phyloP scores from a whole-genome alignment of 2,113 vertebrate genomes.

The Zosterops japonicus region DNA sequence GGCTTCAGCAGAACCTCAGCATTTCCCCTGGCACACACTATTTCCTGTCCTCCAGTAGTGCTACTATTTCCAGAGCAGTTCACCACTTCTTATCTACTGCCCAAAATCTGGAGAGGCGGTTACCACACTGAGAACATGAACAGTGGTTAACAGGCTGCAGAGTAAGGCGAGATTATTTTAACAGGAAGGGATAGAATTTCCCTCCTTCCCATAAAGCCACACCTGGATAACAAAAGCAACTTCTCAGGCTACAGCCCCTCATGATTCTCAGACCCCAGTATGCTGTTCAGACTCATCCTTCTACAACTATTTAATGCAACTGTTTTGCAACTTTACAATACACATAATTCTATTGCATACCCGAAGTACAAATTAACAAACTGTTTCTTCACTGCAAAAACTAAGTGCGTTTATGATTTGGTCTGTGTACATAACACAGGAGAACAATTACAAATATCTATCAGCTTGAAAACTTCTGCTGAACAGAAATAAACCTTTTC shows the following conservation, averaged over 20 bases:
- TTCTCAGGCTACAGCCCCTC: not conserved
- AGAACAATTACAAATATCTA: not conserved
- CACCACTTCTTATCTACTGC: not conserved
- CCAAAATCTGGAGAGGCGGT: not conserved
- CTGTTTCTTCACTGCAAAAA: not conserved
- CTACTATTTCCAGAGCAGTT: not conserved
- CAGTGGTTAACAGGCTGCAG: not conserved
- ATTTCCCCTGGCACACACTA: not conserved
- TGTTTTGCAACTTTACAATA: not conserved
- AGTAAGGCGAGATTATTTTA: not conserved
- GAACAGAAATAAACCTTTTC: not conserved
- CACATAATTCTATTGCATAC: not conserved
- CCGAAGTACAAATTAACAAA: not conserved
- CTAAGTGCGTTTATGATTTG: not conserved
- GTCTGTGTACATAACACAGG: not conserved
- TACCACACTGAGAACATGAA: not conserved
- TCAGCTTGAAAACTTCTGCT: not conserved
- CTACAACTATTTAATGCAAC: not conserved
- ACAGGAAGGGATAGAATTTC: not conserved
- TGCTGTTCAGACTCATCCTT: not conserved
- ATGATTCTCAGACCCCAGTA: not conserved
- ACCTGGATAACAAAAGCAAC: not conserved
- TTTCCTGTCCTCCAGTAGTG: not conserved
- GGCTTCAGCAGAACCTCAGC: not conserved
- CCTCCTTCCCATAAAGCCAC: not conserved